These are phyloP conservation scores for Potorous gilbertii DNA, from an alignment of 2,797 vertebrate species.

Conservation along the genomic window DNA sequence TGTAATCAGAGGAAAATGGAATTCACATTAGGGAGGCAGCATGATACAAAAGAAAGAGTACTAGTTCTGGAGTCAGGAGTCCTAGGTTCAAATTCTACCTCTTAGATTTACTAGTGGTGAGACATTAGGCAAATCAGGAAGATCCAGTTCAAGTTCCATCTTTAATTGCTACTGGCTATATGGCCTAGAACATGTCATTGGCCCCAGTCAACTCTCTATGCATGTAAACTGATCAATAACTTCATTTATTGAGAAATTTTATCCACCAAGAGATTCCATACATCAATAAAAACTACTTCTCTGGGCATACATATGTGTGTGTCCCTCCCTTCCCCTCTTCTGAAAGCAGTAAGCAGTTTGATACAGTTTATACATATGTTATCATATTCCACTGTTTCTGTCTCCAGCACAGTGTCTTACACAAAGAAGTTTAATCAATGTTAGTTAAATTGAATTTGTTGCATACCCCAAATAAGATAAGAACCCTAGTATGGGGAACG, in stretches of 20 bases:
- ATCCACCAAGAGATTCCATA: not conserved
- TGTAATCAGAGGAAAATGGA: not conserved
- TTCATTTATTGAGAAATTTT: not conserved
- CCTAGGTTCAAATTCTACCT: not conserved
- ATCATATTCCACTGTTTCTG: not conserved
- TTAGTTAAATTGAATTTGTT: not conserved
- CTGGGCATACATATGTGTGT: not conserved
- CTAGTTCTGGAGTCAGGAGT: not conserved
- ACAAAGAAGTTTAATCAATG: not conserved
- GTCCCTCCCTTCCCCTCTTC: too few species aligned
- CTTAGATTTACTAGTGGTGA: not conserved
- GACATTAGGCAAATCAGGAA: not conserved
- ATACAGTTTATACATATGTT: too few species aligned
- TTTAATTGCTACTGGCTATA: not conserved
- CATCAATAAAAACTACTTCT: not conserved
- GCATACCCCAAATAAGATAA: fast-evolving
- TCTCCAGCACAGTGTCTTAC: not conserved
- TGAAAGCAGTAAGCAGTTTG: too few species aligned
- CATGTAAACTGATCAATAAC: not conserved
- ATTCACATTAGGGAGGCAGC: not conserved
- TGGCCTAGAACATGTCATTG: not conserved
- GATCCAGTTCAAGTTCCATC: not conserved
- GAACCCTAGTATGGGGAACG: fast-evolving
- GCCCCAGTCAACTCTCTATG: not conserved
- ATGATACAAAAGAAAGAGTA: not conserved